These are phyloP conservation scores for Schizopygopsis pylzovi DNA, from an alignment of 2,797 vertebrate genomes.

Conservation along the genomic window DNA sequence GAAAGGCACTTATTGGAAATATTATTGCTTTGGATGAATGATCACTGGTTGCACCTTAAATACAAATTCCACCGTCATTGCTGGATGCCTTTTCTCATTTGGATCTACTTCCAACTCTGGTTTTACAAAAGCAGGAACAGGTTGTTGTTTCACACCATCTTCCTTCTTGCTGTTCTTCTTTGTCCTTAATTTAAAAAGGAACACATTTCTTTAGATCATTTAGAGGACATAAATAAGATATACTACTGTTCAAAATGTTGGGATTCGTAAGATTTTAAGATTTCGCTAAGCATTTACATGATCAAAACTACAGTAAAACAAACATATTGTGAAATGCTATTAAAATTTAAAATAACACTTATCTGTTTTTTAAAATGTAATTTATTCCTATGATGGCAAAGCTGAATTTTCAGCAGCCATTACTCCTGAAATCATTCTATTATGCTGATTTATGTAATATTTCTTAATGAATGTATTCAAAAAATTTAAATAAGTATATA, in stretches of 20 bases:
- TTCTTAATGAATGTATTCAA: neutral
- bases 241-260: neutral
- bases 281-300: neutral
- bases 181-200: slow-evolving; percentile 24
- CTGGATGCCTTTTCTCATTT: slow-evolving; percentile 64
- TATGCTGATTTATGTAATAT: neutral
- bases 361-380: neutral
- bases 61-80: slow-evolving; percentile 71
- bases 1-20: neutral
- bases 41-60: slow-evolving; percentile 66
- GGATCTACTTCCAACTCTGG: slow-evolving; percentile 57
- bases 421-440: neutral
- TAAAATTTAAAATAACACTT: neutral
- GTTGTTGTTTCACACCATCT: slow-evolving; percentile 9
- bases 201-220: neutral
- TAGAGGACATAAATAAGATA: neutral
- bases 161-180: slow-evolving; percentile 35
- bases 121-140: slow-evolving; percentile 23
- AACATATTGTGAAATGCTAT: neutral
- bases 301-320: neutral
- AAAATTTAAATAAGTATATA: neutral
- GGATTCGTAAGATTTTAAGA: neutral
- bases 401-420: neutral
- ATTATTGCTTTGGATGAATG: neutral
- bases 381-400: neutral